phyloP scores from a whole-genome alignment of 2,113 vertebrate genomes.

The Gorilla gorilla region DNA sequence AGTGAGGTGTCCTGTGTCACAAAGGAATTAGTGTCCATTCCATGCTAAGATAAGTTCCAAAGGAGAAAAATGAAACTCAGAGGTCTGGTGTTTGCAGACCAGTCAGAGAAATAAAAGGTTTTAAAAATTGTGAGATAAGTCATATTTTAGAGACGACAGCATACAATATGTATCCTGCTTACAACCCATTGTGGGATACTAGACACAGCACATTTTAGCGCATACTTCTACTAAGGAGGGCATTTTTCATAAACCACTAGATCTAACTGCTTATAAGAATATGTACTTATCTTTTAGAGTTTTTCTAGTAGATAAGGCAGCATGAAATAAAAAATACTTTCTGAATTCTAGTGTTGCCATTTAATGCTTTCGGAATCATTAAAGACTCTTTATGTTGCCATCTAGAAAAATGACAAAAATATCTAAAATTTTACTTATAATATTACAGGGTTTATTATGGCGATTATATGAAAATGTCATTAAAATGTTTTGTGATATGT shows the following conservation, averaged over 20 bases:
- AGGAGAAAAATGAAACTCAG: not conserved
- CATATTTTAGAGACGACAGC: not conserved
- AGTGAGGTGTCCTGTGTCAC: not conserved
- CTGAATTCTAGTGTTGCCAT: not conserved
- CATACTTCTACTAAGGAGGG: not conserved
- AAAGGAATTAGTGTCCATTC: not conserved
- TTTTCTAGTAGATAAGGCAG: not conserved
- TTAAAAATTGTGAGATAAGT: not conserved
- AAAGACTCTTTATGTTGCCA: not conserved
- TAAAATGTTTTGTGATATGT: not conserved
- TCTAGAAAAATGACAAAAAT: not conserved
- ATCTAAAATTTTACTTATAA: not conserved
- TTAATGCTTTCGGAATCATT: not conserved
- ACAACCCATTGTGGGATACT: not conserved
- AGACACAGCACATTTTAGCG: not conserved
- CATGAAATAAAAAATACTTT: not conserved
- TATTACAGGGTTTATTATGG: not conserved
- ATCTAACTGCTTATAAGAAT: not conserved
- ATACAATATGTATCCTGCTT: not conserved
- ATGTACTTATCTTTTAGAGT: not conserved
- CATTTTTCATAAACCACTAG: not conserved
- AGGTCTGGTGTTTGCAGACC: not conserved
- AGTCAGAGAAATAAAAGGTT: not conserved
- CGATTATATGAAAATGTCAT: not conserved
- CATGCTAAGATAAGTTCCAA: not conserved